A percentile compares a stretch with the other conserved stretches of the same genome.
Conservation (phyloP, 2,797 vertebrate species). For the Aphelocoma californica region DNA sequence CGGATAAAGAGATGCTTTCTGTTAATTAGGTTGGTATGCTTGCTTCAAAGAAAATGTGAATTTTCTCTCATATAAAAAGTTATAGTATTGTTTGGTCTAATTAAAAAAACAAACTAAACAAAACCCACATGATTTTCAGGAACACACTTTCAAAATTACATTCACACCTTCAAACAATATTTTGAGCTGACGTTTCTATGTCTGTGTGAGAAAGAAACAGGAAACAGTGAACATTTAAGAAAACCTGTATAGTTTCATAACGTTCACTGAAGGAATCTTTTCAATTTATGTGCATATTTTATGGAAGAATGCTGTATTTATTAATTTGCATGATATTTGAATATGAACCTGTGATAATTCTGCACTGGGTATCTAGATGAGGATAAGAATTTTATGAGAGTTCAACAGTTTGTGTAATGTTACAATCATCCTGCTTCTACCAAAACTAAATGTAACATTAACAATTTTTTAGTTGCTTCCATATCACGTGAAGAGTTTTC, state of each 20-base stretch:
- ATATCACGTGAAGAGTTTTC: background rate
- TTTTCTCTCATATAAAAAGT: background rate
- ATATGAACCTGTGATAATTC: background rate
- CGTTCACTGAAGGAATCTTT: background rate
- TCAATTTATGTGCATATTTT: background rate
- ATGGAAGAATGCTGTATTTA: background rate
- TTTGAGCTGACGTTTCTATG: background rate
- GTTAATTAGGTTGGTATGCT: background rate
- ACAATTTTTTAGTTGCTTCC: background rate
- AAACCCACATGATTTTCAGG: background rate
- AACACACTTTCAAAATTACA: background rate
- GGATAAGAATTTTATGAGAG: background rate
- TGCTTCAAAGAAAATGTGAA: background rate
- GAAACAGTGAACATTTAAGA: background rate
- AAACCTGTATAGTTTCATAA: background rate
- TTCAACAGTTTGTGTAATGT: background rate
- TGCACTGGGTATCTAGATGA: background rate
- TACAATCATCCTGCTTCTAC: background rate
- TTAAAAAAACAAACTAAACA: background rate
- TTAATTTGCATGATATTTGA: background rate
- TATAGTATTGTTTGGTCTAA: background rate
- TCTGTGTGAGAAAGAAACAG: background rate
- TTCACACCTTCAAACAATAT: accelerated
- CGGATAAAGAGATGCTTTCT: background rate
- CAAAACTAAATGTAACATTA: background rate